These are phyloP conservation scores for Drosophila bipectinata DNA, from an alignment of 1,140 invertebrate genomes.

Conservation along the genomic window DNA sequence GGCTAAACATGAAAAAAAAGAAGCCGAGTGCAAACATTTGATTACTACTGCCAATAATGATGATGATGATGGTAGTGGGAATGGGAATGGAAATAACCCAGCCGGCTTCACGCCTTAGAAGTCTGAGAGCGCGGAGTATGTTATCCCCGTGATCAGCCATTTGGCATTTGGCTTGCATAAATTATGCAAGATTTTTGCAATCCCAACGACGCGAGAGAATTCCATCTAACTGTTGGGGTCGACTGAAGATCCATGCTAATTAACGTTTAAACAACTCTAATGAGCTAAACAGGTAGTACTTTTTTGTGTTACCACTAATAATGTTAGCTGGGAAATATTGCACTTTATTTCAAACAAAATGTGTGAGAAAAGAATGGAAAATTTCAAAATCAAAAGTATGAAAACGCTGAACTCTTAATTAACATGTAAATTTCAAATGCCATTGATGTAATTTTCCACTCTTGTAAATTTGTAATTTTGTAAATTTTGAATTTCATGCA, in stretches of 20 bases:
- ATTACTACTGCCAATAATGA: constrained; percentile 34
- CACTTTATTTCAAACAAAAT: not conserved
- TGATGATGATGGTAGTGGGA: constrained; percentile 25
- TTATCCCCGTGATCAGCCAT: constrained; percentile 21
- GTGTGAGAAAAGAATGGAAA: constrained; percentile 1
- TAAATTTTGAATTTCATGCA: constrained; percentile 4
- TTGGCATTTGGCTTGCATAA: constrained; percentile 43
- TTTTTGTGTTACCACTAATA: constrained; percentile 2
- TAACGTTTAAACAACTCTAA: constrained; percentile 41
- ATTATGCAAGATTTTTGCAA: constrained; percentile 28
- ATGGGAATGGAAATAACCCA: constrained; percentile 24
- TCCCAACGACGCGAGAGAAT: not conserved
- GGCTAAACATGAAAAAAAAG: not conserved
- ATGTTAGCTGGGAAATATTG: not conserved
- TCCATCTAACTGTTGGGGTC: not conserved
- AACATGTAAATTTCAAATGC: not conserved
- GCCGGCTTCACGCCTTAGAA: constrained; percentile 37
- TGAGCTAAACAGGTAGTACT: constrained; percentile 18
- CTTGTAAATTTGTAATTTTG: not conserved
- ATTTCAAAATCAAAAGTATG: not conserved
- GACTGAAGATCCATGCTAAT: constrained; percentile 34
- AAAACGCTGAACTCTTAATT: not conserved
- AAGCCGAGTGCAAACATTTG: constrained; percentile 57
- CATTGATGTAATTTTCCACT: constrained; percentile 10
- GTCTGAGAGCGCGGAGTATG: constrained; percentile 10